A percentile compares a stretch with the other conserved stretches of the same genome.
These are phyloP conservation scores for Linyphia triangularis DNA, from an alignment of 2,888 invertebrate species.

Conservation along the genomic window DNA sequence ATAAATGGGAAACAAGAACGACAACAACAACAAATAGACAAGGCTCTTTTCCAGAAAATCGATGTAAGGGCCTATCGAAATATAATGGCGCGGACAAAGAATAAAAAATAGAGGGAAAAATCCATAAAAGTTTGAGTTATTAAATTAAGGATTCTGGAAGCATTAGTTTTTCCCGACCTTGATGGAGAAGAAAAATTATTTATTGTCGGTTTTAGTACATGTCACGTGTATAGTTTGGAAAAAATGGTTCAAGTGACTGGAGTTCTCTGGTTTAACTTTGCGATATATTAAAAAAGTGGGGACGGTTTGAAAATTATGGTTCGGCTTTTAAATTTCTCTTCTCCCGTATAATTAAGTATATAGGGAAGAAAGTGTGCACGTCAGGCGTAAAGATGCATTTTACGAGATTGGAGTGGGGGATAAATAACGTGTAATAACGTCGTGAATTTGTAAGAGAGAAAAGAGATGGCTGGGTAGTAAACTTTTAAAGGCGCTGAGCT, in stretches of 20 bases:
- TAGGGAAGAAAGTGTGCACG: too few relatives aligned
- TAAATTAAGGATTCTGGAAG: background rate
- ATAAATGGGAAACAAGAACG: slow-evolving; percentile 1
- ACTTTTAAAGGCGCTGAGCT: too few relatives aligned
- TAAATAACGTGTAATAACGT: too few relatives aligned
- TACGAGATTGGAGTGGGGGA: too few relatives aligned
- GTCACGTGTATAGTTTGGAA: background rate
- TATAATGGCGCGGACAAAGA: background rate
- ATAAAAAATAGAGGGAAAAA: background rate
- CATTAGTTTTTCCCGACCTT: background rate
- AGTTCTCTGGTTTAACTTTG: too few relatives aligned
- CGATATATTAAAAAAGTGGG: too few relatives aligned
- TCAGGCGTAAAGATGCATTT: too few relatives aligned
- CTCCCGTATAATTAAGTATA: too few relatives aligned
- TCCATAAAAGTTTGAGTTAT: slow-evolving; percentile 21
- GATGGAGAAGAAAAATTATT: background rate
- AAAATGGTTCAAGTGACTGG: background rate
- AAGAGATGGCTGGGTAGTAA: too few relatives aligned
- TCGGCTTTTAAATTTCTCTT: too few relatives aligned
- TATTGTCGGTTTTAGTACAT: background rate
- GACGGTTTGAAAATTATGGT: too few relatives aligned
- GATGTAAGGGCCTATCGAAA: background rate
- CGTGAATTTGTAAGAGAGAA: too few relatives aligned
- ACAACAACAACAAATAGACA: background rate
- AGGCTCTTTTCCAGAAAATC: slow-evolving; percentile 8